Percentiles rank a stretch among this genome's conserved stretches.
phyloP scores from a whole-genome alignment of 1,140 invertebrate genomes.

The Temnothorax curvispinosus region DNA sequence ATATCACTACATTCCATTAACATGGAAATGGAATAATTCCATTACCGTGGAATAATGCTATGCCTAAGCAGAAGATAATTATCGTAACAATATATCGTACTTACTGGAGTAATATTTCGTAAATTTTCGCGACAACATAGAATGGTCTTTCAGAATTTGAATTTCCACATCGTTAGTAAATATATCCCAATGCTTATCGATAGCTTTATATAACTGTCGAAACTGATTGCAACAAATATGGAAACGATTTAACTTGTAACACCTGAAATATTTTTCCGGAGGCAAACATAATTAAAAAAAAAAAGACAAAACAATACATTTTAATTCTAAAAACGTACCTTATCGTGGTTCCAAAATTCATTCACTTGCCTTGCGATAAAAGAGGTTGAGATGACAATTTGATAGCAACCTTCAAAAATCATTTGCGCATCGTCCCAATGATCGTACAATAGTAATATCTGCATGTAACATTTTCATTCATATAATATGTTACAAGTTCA shows the following conservation, averaged over 20 bases:
- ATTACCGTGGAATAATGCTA: neutral
- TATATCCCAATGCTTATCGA: conserved; percentile 27
- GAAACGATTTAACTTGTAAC: neutral
- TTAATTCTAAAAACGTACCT: neutral
- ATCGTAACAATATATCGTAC: neutral
- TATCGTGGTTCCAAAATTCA: neutral
- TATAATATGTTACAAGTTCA: neutral
- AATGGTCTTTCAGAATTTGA: neutral
- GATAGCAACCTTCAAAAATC: conserved; percentile 3
- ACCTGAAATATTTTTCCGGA: neutral
- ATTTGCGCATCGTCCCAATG: neutral
- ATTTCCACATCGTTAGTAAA: conserved; percentile 25
- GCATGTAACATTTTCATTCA: neutral
- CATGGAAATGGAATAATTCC: neutral
- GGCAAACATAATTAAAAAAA: neutral
- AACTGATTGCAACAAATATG: neutral
- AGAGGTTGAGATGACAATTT: neutral
- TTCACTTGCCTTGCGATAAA: neutral
- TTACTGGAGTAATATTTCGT: conserved; percentile 1
- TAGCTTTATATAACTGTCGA: neutral
- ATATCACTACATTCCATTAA: neutral
- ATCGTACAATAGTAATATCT: conserved; percentile 11
- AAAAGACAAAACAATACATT: neutral
- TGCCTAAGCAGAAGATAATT: no score
- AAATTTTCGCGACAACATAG: neutral